phyloP scores from a whole-genome alignment of 2,113 vertebrate species.

The Choloepus hoffmanni region DNA sequence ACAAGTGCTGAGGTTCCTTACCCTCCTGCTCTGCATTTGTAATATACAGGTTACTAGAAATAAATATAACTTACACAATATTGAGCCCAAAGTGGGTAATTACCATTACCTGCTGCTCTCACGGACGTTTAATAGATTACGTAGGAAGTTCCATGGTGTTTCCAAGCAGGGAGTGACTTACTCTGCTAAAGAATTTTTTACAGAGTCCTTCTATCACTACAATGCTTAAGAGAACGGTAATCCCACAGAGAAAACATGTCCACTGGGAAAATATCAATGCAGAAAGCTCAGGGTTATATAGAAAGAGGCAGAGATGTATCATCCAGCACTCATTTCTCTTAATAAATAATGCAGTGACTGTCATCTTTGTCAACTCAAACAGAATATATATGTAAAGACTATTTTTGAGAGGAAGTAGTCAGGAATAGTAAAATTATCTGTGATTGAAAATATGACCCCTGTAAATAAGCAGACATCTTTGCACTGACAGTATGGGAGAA shows the following conservation, averaged over 20 bases:
- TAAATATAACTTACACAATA: constrained; percentile 45
- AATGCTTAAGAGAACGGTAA: neutral
- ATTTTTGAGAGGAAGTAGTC: neutral
- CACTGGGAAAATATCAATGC: constrained; percentile 1
- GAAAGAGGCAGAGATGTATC: neutral
- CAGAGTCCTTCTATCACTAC: neutral
- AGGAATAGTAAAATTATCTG: neutral
- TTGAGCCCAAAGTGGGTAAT: constrained; percentile 38
- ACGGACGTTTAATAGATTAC: neutral
- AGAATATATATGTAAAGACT: neutral
- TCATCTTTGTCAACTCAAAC: neutral
- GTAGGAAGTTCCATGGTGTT: neutral
- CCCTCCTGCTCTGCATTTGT: neutral
- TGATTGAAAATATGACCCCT: constrained; percentile 9
- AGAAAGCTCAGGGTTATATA: neutral
- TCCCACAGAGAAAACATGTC: neutral
- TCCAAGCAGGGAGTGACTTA: neutral
- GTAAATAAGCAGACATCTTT: neutral
- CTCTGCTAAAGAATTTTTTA: neutral
- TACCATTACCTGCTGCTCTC: constrained; percentile 24
- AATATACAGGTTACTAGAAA: neutral
- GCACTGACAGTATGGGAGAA: neutral
- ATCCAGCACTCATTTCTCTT: neutral
- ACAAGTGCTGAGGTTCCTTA: neutral
- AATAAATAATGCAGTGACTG: neutral